Evolutionary conservation across 2,113 vertebrate genomes (phyloP).

Genomic region (Myotis yumanensis): DNA sequence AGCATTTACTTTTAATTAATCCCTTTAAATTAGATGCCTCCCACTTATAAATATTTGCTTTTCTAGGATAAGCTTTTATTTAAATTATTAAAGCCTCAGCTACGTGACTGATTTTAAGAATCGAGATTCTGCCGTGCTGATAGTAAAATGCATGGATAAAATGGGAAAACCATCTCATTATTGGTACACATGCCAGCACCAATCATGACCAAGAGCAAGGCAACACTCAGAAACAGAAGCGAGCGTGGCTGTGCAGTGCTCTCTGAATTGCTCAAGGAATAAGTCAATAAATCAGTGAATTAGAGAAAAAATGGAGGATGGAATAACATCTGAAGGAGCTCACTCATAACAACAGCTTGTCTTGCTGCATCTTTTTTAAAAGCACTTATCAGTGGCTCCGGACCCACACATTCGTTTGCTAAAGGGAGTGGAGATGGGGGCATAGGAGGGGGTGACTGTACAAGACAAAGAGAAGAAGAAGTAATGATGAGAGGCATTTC

Average conservation of each 20-base stretch:
- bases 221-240: background rate
- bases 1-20: constrained; percentile 73
- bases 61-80: constrained; percentile 79
- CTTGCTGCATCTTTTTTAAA: constrained; percentile 54
- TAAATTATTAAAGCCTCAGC: constrained; percentile 80
- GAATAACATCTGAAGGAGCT: constrained; percentile 77
- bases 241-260: constrained; percentile 66
- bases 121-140: constrained; percentile 24
- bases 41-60: constrained; percentile 79
- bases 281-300: constrained; percentile 75
- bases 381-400: constrained; percentile 19
- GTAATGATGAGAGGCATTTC: constrained; percentile 27
- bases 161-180: background rate
- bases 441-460: background rate
- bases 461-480: constrained; percentile 20
- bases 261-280: constrained; percentile 71
- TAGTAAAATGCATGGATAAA: constrained; percentile 58
- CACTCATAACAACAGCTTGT: constrained; percentile 68
- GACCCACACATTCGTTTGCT: constrained; percentile 58
- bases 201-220: constrained; percentile 65
- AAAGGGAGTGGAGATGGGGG: background rate
- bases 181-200: background rate
- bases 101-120: constrained; percentile 75
- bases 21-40: constrained; percentile 59
- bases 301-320: constrained; percentile 68